phyloP scores from a whole-genome alignment of 1,140 invertebrate species.

The Diabrotica virgifera region DNA sequence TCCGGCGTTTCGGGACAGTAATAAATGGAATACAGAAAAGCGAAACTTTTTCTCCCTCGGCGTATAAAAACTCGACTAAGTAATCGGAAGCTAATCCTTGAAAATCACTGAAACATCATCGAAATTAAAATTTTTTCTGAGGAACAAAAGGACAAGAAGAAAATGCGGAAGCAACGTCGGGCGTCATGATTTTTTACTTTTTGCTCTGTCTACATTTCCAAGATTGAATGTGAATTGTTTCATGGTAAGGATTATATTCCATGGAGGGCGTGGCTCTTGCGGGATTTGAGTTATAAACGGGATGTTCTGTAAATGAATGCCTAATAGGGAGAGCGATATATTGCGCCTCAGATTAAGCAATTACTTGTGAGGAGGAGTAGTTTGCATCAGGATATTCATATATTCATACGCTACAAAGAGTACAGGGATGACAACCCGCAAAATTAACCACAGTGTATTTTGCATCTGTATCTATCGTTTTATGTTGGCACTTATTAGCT shows the following conservation, averaged over 20 bases:
- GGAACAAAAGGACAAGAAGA: slow-evolving; percentile 4
- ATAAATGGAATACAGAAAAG: not conserved
- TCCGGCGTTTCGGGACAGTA: too few relatives aligned
- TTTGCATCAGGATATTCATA: not conserved
- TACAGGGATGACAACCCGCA: not conserved
- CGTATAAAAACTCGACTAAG: not conserved
- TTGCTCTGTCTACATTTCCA: slow-evolving; percentile 4
- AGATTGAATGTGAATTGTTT: slow-evolving; percentile 11
- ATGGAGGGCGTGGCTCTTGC: not conserved
- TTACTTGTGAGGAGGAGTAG: not conserved
- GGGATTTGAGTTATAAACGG: slow-evolving; percentile 7
- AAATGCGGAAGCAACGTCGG: slow-evolving; percentile 3
- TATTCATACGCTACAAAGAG: not conserved
- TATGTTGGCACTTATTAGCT: too few relatives aligned
- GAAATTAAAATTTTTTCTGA: not conserved
- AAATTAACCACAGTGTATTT: not conserved
- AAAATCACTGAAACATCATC: slow-evolving; percentile 2
- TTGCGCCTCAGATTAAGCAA: slow-evolving; percentile 8
- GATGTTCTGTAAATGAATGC: slow-evolving; percentile 9
- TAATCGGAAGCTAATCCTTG: slow-evolving; percentile 2
- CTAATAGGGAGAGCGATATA: slow-evolving; percentile 6
- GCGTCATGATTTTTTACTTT: not conserved
- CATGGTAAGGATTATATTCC: slow-evolving; percentile 6
- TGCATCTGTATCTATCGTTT: not conserved
- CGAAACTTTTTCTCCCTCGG: not conserved